phyloP scores from a whole-genome alignment of 1,140 invertebrate species.

The Drosophila dunni region DNA sequence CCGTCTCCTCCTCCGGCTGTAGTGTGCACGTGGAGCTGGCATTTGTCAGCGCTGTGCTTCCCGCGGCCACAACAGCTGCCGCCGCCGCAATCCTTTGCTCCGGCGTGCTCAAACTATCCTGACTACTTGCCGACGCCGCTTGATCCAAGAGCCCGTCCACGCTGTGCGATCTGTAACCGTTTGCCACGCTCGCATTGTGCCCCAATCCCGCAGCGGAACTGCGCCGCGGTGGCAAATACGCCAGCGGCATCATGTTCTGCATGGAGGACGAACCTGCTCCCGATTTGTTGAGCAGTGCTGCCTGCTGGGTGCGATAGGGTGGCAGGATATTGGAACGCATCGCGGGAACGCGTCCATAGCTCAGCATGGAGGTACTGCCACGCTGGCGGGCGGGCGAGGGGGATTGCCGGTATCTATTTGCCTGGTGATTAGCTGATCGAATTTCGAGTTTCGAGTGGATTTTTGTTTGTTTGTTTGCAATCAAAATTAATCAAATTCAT shows the following conservation, averaged over 20 bases:
- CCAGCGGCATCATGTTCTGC: slow-evolving; percentile 73
- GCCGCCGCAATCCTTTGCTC: slow-evolving; percentile 77
- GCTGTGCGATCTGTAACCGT: slow-evolving; percentile 78
- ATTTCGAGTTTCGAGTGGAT: slow-evolving; percentile 84
- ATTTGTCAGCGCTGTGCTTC: slow-evolving; percentile 76
- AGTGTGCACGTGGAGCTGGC: slow-evolving; percentile 76
- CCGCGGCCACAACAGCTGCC: slow-evolving; percentile 72
- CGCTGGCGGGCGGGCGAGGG: slow-evolving; percentile 86
- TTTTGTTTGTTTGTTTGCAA: slow-evolving; percentile 84
- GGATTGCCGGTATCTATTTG: slow-evolving; percentile 86
- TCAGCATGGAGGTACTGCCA: slow-evolving; percentile 86
- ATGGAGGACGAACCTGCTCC: slow-evolving; percentile 66
- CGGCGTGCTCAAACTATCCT: slow-evolving; percentile 53
- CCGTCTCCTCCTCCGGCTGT: slow-evolving; percentile 62
- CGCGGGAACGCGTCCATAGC: slow-evolving; percentile 60
- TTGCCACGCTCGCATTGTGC: slow-evolving; percentile 61
- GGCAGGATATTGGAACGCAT: slow-evolving; percentile 71
- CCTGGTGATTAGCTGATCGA: slow-evolving; percentile 85
- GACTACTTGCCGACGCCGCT: slow-evolving; percentile 45
- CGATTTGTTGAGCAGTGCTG: slow-evolving; percentile 65
- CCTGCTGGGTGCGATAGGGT: slow-evolving; percentile 77
- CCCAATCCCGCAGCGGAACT: slow-evolving; percentile 74
- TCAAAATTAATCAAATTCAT: slow-evolving; percentile 73
- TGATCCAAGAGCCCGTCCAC: slow-evolving; percentile 80
- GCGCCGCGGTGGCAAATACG: slow-evolving; percentile 62